Evolutionary conservation across 2,797 vertebrate species (phyloP), one percentile per base, ranked within the genome.

Genomic region (Xenentodon cancila): DNA sequence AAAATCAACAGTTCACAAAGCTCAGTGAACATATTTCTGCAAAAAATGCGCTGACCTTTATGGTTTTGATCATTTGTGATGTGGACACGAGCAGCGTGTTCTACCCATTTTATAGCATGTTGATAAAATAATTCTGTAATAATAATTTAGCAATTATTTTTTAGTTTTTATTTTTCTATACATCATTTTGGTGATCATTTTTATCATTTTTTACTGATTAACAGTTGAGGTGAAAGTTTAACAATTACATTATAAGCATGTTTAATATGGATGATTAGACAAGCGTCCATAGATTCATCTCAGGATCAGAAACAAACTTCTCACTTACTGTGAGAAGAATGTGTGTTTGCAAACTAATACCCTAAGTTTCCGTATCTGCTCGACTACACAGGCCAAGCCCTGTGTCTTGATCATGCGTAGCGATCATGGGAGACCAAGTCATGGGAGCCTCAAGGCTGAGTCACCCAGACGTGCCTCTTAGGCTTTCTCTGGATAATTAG

Each of bases 401-500:
- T 53, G 59, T 53, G 54, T 43, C 53, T 77, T 59, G 51, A 67
- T 59, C 58, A 61, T 71, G 64, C 52, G 50, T 25, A 44, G 69
- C 9, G 42, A 88, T 89, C 88, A 90, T 75, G 82, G 80, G 77
- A 81, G 79, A 71, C 66, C 66, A 37, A 66, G 87, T 91, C 88
- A 89, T 88, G 84, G 64, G 84, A 89, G 82, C 65, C 59, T 79
- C 71, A 60, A 51, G 74, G 77, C 84, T 86, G 86, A 92, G 83
- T 92, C 86, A 89, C 73, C 59, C 78, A 44, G 37, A 61, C 55
- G 53, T 75, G 72, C 62, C 71, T 79, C 70, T 84, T 50, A 50
- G 79, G 59, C 68, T 72, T 55, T 69, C 67, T 75, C 68, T 53
- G 62, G 81, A 54, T 82, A 82, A 88, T 75, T 79, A 59, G 79